Evolutionary conservation across 1,140 invertebrate species (phyloP).

Genomic region (Pachypsylla venusta): DNA sequence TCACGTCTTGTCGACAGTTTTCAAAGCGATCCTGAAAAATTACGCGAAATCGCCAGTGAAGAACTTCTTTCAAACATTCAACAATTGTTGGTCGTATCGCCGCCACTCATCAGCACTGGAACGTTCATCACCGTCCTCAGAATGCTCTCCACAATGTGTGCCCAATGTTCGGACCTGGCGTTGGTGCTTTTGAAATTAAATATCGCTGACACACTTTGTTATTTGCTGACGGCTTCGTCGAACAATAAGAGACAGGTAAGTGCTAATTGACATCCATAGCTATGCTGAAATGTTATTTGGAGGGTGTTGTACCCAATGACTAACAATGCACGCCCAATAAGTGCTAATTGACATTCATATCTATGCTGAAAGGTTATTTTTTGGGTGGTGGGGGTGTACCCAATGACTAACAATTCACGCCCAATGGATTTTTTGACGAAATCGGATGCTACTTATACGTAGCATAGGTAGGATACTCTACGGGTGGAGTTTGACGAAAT

Average conservation of each 20-base stretch:
- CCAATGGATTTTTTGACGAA: too few relatives aligned
- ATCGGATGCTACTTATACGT: too few relatives aligned
- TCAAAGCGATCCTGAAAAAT: slow-evolving; percentile 71
- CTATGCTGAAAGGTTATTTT: too few relatives aligned
- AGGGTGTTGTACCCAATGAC: background rate
- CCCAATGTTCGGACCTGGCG: slow-evolving; percentile 81
- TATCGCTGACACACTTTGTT: slow-evolving; percentile 85
- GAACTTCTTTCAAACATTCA: slow-evolving; percentile 85
- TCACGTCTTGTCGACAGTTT: slow-evolving; percentile 92
- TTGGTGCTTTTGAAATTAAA: slow-evolving; percentile 81
- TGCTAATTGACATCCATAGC: slow-evolving; percentile 26
- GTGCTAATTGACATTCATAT: background rate
- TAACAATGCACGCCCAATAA: background rate
- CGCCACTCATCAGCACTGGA: slow-evolving; percentile 77
- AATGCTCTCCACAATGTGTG: slow-evolving; percentile 90
- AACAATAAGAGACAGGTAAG: slow-evolving; percentile 42
- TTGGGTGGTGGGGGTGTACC: too few relatives aligned
- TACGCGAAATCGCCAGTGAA: slow-evolving; percentile 90
- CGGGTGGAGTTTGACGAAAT: too few relatives aligned
- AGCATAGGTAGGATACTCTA: too few relatives aligned
- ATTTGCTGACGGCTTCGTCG: slow-evolving; percentile 70
- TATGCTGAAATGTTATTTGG: background rate
- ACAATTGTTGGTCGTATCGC: slow-evolving; percentile 79
- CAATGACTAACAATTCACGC: too few relatives aligned
- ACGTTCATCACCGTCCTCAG: slow-evolving; percentile 92